Evolutionary conservation across 92 coral and sea anemone species (phyloP), one percentile per base, ranked within the genome.

Genomic region (Palythoa caribaeorum): DNA sequence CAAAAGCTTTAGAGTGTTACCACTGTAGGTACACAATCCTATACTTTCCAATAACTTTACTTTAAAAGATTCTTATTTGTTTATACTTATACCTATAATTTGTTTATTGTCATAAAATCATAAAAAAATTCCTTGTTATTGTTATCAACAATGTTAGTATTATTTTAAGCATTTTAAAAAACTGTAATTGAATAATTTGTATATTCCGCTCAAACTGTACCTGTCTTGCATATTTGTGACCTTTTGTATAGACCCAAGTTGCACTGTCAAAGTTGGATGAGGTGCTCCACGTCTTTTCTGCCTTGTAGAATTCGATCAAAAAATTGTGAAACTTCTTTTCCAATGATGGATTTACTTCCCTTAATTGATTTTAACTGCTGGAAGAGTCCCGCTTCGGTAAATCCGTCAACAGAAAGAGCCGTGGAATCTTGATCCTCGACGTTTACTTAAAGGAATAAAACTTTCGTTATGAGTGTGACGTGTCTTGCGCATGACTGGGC

Each of bases 241-340:
- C 89, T 40, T 78, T 84, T n/a, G 86, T 69, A 50, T 84, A 84
- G 14, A 77, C 89, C 92, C 86, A 78, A 0, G 86, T 84, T 9
- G 75, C 88, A 21, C 92, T 85, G 48, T 89, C 86, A 36, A 14
- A 84, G 89, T 17, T 89, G 84, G 11, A 89, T 89, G 19, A 89
- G 57, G 13, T 74, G 15, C 72, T 89, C 86, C 65, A 77, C 57
- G n/a, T 89, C 85, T 48, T 68, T 75, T 35, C 37, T 48, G 20
- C 74, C 89, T 47, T 81, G 81, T 35, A 89, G 60, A 65, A 89
- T 68, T 63, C 38, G 86, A 2, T 89, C 86, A 9, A 84, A 66
- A 28, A 84, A 84, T 48, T 88, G 91, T 38, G 91, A 80, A 9
- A 63, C 88, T 72, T 88, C 91, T 75, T 88, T 87, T 39, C 83